Evolutionary conservation across 2,113 vertebrate species (phyloP).

Genomic region (Notiomystis cincta): DNA sequence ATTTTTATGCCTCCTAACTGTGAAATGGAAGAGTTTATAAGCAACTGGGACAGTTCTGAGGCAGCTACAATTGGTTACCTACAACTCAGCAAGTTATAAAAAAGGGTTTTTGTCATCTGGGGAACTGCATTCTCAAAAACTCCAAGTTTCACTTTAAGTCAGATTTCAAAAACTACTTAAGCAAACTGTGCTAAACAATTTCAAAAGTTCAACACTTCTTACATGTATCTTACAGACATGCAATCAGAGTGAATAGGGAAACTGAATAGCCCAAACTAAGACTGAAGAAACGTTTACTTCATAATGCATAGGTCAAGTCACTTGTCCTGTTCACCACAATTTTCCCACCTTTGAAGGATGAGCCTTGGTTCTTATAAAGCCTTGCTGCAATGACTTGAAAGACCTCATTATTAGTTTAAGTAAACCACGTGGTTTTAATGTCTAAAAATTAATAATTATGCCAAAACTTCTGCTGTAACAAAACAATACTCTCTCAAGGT

Average conservation of each 20-base stretch:
- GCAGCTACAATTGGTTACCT: not conserved
- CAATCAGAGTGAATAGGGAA: not conserved
- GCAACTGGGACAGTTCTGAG: not conserved
- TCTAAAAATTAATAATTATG: not conserved
- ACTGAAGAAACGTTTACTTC: not conserved
- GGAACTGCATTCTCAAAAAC: not conserved
- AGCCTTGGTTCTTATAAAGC: not conserved
- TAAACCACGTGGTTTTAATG: not conserved
- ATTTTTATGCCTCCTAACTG: not conserved
- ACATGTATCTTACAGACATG: not conserved
- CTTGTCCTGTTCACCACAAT: rapidly evolving
- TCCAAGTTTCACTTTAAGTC: not conserved
- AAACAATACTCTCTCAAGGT: not conserved
- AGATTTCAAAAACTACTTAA: not conserved
- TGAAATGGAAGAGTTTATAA: not conserved
- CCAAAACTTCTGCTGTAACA: not conserved
- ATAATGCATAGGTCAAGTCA: not conserved
- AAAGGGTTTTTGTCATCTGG: not conserved
- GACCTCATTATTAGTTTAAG: not conserved
- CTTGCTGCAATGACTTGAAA: not conserved
- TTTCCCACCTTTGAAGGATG: not conserved
- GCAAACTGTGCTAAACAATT: not conserved
- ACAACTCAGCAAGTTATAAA: not conserved
- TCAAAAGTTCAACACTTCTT: not conserved
- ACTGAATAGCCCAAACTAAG: not conserved